Evolutionary conservation across 1,140 invertebrate species (phyloP).

Genomic region (Drosophila hydei): DNA sequence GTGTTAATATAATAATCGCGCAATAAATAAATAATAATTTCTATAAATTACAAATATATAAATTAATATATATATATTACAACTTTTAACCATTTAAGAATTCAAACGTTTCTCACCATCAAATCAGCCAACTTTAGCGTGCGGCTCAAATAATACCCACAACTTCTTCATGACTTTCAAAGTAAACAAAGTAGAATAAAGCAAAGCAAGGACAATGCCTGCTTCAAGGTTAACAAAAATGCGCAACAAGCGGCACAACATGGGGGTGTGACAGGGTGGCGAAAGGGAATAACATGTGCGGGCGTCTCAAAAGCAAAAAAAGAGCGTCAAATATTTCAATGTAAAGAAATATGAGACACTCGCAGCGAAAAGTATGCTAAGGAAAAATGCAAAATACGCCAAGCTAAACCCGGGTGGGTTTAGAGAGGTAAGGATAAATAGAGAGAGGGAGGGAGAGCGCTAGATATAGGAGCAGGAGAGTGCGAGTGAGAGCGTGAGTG

Average conservation of each 20-base stretch:
- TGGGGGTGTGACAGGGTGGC: not conserved
- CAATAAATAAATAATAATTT: not conserved
- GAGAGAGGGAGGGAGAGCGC: not conserved
- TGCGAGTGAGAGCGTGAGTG: not conserved
- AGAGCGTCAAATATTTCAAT: constrained; percentile 27
- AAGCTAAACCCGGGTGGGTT: constrained; percentile 47
- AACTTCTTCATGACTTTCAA: not conserved
- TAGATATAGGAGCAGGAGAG: too few relatives aligned
- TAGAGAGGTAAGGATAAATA: not conserved
- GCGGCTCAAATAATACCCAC: too few relatives aligned
- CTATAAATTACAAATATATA: not conserved
- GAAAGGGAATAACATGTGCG: constrained; percentile 16
- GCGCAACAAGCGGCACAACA: constrained; percentile 53
- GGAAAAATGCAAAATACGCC: constrained; percentile 46
- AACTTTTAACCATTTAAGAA: too few relatives aligned
- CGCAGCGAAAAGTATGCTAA: constrained; percentile 58
- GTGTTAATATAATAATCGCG: too few relatives aligned
- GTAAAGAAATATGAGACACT: constrained; percentile 6
- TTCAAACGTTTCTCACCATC: too few relatives aligned
- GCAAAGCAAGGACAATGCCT: constrained; percentile 31
- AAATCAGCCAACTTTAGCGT: too few relatives aligned
- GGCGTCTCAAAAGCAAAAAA: constrained; percentile 18
- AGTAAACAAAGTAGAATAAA: constrained; percentile 23
- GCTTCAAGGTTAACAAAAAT: constrained; percentile 17
- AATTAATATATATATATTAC: too few relatives aligned